These are phyloP conservation scores for Agrochola litura DNA, from an alignment of 2,888 invertebrate genomes.

Conservation along the genomic window DNA sequence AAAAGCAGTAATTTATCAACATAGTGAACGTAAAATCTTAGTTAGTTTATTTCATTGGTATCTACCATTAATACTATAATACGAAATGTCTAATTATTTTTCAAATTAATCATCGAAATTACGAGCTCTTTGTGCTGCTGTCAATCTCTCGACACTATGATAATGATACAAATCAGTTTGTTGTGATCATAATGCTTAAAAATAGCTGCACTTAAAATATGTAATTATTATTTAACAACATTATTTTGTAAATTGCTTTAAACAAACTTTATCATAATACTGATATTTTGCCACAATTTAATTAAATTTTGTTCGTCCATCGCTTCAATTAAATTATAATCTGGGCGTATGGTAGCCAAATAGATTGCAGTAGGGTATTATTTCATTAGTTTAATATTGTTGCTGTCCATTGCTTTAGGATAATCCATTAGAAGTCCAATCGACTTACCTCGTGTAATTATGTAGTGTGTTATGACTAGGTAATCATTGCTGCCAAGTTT, in stretches of 20 bases:
- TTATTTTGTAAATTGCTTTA: constrained; percentile 22
- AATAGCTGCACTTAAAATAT: background rate
- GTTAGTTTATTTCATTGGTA: background rate
- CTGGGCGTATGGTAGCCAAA: constrained; percentile 44
- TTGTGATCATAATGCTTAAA: background rate
- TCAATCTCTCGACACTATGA: background rate
- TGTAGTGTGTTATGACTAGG: background rate
- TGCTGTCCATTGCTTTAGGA: constrained; percentile 19
- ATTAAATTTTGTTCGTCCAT: constrained; percentile 47
- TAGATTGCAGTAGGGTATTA: constrained; percentile 37
- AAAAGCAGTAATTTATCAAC: background rate
- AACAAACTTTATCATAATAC: constrained; percentile 8
- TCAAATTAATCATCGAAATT: background rate
- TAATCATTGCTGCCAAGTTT: background rate
- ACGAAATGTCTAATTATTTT: background rate
- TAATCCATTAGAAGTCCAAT: constrained; percentile 36
- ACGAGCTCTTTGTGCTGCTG: background rate
- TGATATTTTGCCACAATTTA: constrained; percentile 20
- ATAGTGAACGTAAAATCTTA: background rate
- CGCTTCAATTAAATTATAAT: constrained; percentile 47
- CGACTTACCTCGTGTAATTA: constrained; percentile 28
- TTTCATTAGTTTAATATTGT: constrained; percentile 45
- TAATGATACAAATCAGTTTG: background rate
- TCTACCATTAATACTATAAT: background rate
- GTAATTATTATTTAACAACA: constrained; percentile 11